Evolutionary conservation across 2,113 vertebrate species (phyloP), one percentile per base, ranked within the genome.

Genomic region (Globicephala melas): DNA sequence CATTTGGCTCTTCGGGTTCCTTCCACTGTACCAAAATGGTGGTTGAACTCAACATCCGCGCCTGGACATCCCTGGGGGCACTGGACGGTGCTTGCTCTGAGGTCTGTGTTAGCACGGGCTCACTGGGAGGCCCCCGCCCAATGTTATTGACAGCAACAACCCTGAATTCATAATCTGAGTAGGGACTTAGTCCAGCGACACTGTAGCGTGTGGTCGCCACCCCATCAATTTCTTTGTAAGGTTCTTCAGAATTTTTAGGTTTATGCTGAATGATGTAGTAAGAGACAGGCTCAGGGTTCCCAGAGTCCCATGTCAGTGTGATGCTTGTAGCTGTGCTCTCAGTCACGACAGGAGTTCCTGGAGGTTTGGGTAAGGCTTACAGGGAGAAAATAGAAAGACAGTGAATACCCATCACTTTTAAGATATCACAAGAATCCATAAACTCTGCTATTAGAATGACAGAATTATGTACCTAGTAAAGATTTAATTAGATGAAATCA

Each of bases 211-310:
- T 99, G 70, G 99, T 99, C 53, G 99, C 99, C 15, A 99, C 99
- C 0, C 99, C 99, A 93, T 99, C 99, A 0, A 99, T 99, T 98
- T 99, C 99, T 97, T 99, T 99, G 98, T 99, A 99, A 2, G 98
- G 98, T 98, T 99, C 99, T 76, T 99, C 99, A 0, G 99, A 99
- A 97, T 98, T 99, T 98, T 99, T 99, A 97, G 99, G 99, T 98
- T 99, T 99, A 98, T 99, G 99, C 88, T 99, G 99, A 96, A 99
- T 99, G 98, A 99, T 99, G 98, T 99, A 99, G 97, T 99, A 99
- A 96, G 99, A 99, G 95, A 99, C 99, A 0, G 99, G 99, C 95
- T 99, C 99, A 28, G 99, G 99, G 97, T 99, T 99, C 92, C 99
- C 99, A 79, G 99, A 99, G 98, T 99, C 99, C 99, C 99, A 99